Evolutionary conservation across 2,888 invertebrate species (phyloP).

Genomic region (Geophilus truncorum): DNA sequence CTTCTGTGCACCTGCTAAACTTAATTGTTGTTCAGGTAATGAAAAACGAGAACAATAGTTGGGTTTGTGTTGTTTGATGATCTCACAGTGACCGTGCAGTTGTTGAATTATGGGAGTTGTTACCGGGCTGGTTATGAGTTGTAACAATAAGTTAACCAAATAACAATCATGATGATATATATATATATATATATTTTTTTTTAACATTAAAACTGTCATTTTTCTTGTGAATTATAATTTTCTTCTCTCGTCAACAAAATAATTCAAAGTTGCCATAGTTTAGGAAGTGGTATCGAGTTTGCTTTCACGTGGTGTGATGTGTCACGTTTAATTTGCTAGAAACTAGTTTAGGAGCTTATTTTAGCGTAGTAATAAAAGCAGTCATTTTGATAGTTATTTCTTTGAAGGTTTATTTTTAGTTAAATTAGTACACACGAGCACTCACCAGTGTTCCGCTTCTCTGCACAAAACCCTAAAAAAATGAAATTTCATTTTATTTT

Average conservation of each 20-base stretch:
- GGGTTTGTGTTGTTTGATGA: neutral
- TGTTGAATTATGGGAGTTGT: too few species aligned
- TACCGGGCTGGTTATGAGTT: too few species aligned
- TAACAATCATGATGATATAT: too few species aligned
- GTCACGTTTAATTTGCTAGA: neutral
- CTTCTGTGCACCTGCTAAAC: neutral
- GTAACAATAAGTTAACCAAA: too few species aligned
- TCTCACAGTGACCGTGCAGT: too few species aligned
- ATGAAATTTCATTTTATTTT: neutral
- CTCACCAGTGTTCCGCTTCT: neutral
- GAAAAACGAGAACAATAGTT: neutral
- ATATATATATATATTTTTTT: too few species aligned
- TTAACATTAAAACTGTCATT: too few species aligned
- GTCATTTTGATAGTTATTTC: neutral
- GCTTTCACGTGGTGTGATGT: neutral
- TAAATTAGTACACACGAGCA: neutral
- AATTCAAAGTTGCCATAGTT: neutral
- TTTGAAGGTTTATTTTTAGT: neutral
- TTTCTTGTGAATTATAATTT: neutral
- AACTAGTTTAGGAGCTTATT: neutral
- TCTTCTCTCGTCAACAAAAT: neutral
- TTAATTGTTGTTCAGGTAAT: neutral
- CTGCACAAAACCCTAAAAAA: too few species aligned
- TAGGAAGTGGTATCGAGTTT: neutral
- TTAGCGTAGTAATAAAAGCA: neutral